Percentiles rank a stretch among this genome's conserved stretches.
Conservation (phyloP, 2,797 vertebrate species). For the Platalea minor region DNA sequence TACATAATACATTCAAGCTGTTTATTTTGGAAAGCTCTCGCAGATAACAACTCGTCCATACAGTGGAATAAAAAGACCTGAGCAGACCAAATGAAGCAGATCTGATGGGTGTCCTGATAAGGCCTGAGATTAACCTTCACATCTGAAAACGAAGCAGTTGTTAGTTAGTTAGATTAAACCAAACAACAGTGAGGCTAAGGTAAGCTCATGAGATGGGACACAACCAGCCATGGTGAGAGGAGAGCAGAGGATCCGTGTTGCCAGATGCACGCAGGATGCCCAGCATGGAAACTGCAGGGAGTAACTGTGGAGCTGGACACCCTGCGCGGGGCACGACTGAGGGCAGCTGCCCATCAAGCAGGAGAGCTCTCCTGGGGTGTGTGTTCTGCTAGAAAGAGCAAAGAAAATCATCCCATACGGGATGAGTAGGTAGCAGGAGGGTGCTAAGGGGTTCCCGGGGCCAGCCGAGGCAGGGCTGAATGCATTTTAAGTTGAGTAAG, state of each 20-base stretch:
- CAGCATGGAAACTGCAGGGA: not conserved
- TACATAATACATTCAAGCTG: not conserved
- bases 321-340: rapidly evolving
- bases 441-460: not conserved
- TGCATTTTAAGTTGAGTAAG: not conserved
- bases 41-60: rapidly evolving
- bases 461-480: not conserved
- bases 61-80: not conserved
- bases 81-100: not conserved
- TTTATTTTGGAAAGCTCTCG: not conserved
- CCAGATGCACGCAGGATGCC: not conserved
- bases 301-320: not conserved
- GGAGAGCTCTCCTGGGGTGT: not conserved
- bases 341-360: not conserved
- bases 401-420: not conserved
- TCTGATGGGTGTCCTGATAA: not conserved
- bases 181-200: not conserved
- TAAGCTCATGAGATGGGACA: not conserved
- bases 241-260: not conserved
- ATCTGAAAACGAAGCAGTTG: not conserved
- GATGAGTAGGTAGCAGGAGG: not conserved
- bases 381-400: not conserved
- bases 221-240: not conserved
- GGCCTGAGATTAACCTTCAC: not conserved
- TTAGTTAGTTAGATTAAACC: not conserved